Evolutionary conservation across 1,140 invertebrate genomes (phyloP).

Genomic region (Polypedilum pembai): DNA sequence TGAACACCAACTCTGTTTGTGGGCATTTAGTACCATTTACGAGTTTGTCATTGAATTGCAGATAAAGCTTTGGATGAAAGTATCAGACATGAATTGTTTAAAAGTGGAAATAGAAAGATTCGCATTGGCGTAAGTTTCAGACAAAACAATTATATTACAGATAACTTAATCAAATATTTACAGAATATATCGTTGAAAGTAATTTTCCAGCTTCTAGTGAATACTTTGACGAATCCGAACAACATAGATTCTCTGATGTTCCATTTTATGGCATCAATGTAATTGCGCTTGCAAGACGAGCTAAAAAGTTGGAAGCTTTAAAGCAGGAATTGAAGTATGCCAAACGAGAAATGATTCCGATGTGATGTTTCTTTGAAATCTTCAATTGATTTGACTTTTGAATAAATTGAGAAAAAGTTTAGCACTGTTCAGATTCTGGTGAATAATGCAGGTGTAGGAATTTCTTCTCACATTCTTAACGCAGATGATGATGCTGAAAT

Average conservation of each 20-base stretch:
- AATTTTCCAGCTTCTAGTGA: not conserved
- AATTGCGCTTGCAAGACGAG: conserved; percentile 46
- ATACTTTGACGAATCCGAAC: not conserved
- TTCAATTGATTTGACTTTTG: conserved; percentile 57
- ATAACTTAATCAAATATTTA: not conserved
- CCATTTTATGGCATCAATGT: conserved; percentile 45
- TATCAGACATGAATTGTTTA: conserved; percentile 36
- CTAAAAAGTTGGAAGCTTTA: conserved; percentile 40
- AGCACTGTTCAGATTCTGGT: conserved; percentile 63
- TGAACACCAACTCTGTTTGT: conserved; percentile 25
- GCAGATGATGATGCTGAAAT: not conserved
- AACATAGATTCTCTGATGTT: not conserved
- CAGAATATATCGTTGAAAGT: not conserved
- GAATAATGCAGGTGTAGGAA: conserved; percentile 61
- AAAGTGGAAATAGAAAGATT: conserved; percentile 31
- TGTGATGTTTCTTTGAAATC: conserved; percentile 58
- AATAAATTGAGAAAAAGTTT: conserved; percentile 51
- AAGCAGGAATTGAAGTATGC: conserved; percentile 31
- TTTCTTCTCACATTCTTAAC: not conserved
- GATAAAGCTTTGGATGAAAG: conserved; percentile 49
- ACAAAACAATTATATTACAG: too few species aligned
- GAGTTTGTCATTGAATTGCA: conserved; percentile 39
- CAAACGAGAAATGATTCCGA: conserved; percentile 34
- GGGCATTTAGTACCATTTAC: conserved; percentile 26
- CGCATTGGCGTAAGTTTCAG: not conserved